Conservation (phyloP, 2,888 invertebrate genomes). For the Ametastegia equiseti region DNA sequence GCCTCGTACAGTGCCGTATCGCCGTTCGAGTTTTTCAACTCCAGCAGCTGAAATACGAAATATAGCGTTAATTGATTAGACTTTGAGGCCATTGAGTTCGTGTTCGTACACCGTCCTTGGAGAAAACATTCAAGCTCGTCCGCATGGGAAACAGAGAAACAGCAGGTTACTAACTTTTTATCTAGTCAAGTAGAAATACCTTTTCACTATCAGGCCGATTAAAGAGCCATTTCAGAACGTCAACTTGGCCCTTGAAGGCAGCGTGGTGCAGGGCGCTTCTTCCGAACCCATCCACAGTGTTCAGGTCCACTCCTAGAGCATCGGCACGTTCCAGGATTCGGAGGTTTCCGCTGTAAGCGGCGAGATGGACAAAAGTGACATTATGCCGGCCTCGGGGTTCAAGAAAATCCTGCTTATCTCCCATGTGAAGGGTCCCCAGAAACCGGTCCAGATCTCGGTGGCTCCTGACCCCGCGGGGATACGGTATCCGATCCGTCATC, state of each 20-base stretch:
- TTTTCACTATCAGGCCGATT: slow-evolving; percentile 53
- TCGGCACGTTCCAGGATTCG: slow-evolving; percentile 55
- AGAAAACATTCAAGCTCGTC: too few species aligned
- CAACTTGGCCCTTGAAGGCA: slow-evolving; percentile 63
- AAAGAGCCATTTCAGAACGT: slow-evolving; percentile 61
- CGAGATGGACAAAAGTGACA: slow-evolving; percentile 60
- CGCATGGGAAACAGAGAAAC: too few species aligned
- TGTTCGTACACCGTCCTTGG: too few species aligned
- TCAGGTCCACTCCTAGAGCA: slow-evolving; percentile 57
- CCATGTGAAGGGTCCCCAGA: slow-evolving; percentile 50
- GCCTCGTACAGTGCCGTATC: slow-evolving; percentile 73
- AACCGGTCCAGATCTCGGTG: slow-evolving; percentile 47
- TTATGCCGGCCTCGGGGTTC: slow-evolving; percentile 54
- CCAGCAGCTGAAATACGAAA: slow-evolving; percentile 66
- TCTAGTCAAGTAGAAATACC: too few species aligned
- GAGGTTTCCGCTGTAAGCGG: slow-evolving; percentile 60
- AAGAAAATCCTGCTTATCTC: slow-evolving; percentile 30
- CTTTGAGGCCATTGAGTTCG: too few species aligned
- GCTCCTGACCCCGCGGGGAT: too few species aligned
- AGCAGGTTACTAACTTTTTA: too few species aligned
- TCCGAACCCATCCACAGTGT: slow-evolving; percentile 65
- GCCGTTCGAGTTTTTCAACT: slow-evolving; percentile 70
- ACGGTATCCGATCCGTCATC: too few species aligned
- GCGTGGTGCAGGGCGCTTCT: slow-evolving; percentile 70
- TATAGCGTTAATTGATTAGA: neutral